A percentile compares a stretch with the other conserved stretches of the same genome.
phyloP scores from a whole-genome alignment of 2,888 invertebrate genomes.

The Ophioninae sp. region DNA sequence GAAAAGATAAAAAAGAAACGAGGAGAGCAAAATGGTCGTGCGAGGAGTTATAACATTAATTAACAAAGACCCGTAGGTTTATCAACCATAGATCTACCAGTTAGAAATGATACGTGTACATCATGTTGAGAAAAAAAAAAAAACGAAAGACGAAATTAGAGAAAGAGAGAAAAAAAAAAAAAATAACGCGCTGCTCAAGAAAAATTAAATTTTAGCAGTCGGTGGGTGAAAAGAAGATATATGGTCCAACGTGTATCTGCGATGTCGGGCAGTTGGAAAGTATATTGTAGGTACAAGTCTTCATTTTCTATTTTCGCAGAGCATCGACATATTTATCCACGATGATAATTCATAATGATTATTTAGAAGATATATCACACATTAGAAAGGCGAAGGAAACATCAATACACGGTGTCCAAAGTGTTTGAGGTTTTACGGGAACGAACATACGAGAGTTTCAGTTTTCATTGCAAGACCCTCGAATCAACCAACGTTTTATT shows the following conservation, averaged over 20 bases:
- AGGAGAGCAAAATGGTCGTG: conserved; percentile 42
- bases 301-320: conserved; percentile 63
- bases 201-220: conserved; percentile 50
- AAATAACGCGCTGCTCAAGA: conserved; percentile 61
- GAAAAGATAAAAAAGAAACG: conserved; percentile 29
- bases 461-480: conserved; percentile 36
- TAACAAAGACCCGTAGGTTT: conserved; percentile 59
- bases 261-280: conserved; percentile 64
- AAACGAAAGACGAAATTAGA: conserved; percentile 2
- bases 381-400: conserved; percentile 8
- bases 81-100: conserved; percentile 59
- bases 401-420: conserved; percentile 50
- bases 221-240: conserved; percentile 42
- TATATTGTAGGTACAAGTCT: conserved; percentile 60
- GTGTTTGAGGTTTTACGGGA: conserved; percentile 44
- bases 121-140: conserved; percentile 60
- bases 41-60: conserved; percentile 59
- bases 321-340: conserved; percentile 60
- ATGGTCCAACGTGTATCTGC: conserved; percentile 64
- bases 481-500: conserved; percentile 44
- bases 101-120: conserved; percentile 64
- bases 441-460: conserved; percentile 12
- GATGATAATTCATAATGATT: conserved; percentile 55
- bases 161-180: conserved; percentile 28
- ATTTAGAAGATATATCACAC: conserved; percentile 38